Evolutionary conservation across 1,140 invertebrate species (phyloP).

Genomic region (Calycopis cecrops): DNA sequence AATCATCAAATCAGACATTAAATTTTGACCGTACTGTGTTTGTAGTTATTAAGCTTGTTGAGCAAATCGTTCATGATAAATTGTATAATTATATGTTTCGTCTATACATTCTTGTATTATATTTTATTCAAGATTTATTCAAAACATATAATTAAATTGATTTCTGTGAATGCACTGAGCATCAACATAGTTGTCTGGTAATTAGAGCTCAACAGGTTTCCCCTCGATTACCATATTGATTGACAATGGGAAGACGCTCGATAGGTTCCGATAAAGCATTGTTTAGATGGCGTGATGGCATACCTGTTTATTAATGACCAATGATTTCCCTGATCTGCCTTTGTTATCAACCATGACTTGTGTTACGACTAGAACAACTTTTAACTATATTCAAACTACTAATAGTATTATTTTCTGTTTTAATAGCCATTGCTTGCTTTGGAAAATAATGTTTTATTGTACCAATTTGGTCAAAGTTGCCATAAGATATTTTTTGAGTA

Average conservation of each 20-base stretch:
- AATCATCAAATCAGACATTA: too few relatives aligned
- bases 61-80: too few relatives aligned
- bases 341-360: neutral
- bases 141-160: too few relatives aligned
- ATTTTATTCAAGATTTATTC: too few relatives aligned
- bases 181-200: neutral
- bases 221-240: slow-evolving; percentile 17
- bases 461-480: neutral
- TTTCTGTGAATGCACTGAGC: too few relatives aligned
- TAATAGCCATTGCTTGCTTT: too few relatives aligned
- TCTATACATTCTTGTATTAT: too few relatives aligned
- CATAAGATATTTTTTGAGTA: neutral
- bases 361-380: neutral
- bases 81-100: too few relatives aligned
- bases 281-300: slow-evolving; percentile 1
- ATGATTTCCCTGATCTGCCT: neutral
- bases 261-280: slow-evolving; percentile 14
- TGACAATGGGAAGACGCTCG: slow-evolving; percentile 13
- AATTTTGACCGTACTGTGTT: too few relatives aligned
- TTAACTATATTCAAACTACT: neutral
- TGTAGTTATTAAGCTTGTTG: too few relatives aligned
- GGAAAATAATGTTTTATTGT: too few relatives aligned
- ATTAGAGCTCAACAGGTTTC: slow-evolving; percentile 5
- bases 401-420: too few relatives aligned
- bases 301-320: neutral